Evolutionary conservation across 1,140 invertebrate species (phyloP).

Genomic region (Dysdera silvatica): DNA sequence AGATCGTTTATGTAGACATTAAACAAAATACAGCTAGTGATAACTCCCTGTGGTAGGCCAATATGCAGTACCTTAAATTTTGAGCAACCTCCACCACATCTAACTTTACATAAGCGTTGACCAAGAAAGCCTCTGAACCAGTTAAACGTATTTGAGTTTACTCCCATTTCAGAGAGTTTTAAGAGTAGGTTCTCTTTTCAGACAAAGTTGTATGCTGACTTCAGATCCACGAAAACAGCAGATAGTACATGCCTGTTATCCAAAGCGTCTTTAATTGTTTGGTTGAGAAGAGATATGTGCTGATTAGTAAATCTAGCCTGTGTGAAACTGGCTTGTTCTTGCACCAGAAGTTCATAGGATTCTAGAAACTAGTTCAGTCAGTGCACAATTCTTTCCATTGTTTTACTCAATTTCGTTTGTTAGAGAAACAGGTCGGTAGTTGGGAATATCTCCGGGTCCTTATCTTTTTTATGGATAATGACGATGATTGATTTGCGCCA

Average conservation of each 20-base stretch:
- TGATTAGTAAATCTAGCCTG: not conserved
- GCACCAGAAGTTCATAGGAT: not conserved
- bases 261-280: not conserved
- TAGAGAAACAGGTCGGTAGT: not conserved
- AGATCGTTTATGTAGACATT: not conserved
- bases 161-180: not conserved
- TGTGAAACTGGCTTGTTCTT: conserved; percentile 5
- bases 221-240: not conserved
- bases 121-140: not conserved
- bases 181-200: not conserved
- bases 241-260: not conserved
- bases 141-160: not conserved
- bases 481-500: not conserved
- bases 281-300: not conserved
- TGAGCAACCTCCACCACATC: not conserved
- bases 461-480: not conserved
- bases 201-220: not conserved
- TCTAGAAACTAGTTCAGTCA: not conserved
- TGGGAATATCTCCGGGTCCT: not conserved
- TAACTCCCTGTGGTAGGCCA: not conserved
- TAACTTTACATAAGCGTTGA: not conserved
- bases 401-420: not conserved
- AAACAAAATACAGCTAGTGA: not conserved
- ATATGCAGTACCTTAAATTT: not conserved
- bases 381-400: not conserved